Percentiles rank a stretch among this genome's conserved stretches.
These are phyloP conservation scores for Prochilodus magdalenae DNA, from an alignment of 2,113 vertebrate species.

Conservation along the genomic window DNA sequence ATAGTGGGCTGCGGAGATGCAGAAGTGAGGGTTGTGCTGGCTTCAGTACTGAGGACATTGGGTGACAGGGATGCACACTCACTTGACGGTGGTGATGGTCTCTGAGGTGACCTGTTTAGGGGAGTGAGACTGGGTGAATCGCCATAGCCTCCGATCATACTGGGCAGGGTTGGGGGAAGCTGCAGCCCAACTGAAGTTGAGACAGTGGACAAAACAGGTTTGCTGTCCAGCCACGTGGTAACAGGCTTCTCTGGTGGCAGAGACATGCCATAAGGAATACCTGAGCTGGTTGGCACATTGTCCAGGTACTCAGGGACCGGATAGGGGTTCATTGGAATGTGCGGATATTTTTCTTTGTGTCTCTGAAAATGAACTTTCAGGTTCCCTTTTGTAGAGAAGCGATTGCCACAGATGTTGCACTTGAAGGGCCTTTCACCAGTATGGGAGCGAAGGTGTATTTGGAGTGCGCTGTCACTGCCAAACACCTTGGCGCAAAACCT, in stretches of 20 bases:
- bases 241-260: constrained; percentile 96
- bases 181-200: constrained; percentile 90
- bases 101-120: constrained; percentile 91
- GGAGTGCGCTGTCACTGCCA: constrained; percentile 97
- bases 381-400: constrained; percentile 99
- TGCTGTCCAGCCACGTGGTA: constrained; percentile 97
- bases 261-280: constrained; percentile 98
- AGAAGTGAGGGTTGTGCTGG: constrained; percentile 71
- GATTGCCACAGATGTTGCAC: constrained; percentile 98
- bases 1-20: constrained; percentile 83
- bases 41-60: constrained; percentile 83
- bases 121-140: constrained; percentile 94
- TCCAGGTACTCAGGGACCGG: constrained; percentile 99
- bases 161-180: constrained; percentile 87
- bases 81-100: constrained; percentile 92
- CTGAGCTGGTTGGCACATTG: constrained; percentile 97
- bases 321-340: constrained; percentile 99
- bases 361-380: constrained; percentile 99
- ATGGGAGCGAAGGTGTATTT: constrained; percentile 98
- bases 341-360: constrained; percentile 99
- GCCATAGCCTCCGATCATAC: constrained; percentile 81
- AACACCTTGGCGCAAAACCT: constrained; percentile 99
- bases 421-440: constrained; percentile 98
- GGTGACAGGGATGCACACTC: constrained; percentile 95
- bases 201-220: constrained; percentile 88